Evolutionary conservation across 2,888 invertebrate species (phyloP).

Genomic region (Sesamia inferens): DNA sequence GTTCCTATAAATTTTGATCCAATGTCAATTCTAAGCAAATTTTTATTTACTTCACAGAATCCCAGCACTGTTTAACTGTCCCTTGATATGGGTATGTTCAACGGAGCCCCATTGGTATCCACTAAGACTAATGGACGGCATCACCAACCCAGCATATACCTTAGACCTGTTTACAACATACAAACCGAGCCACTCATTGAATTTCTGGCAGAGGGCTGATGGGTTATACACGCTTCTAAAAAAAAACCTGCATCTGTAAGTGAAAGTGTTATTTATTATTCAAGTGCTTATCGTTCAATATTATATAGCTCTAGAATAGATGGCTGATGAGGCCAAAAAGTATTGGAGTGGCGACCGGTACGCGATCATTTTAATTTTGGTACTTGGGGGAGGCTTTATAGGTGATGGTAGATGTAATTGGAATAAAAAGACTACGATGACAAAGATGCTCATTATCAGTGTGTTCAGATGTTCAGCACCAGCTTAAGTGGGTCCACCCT

Average conservation of each 20-base stretch:
- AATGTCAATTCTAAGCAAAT: neutral
- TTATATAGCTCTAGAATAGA: neutral
- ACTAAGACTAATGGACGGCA: conserved; percentile 74
- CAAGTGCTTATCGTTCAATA: neutral
- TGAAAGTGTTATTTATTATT: conserved; percentile 2
- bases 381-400: too few species aligned
- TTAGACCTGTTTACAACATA: conserved; percentile 73
- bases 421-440: too few species aligned
- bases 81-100: conserved; percentile 77
- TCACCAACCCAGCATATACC: conserved; percentile 77
- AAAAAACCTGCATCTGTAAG: conserved; percentile 70
- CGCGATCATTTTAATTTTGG: too few species aligned
- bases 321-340: too few species aligned
- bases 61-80: conserved; percentile 76
- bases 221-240: conserved; percentile 70
- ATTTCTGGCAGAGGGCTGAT: conserved; percentile 69
- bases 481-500: too few species aligned
- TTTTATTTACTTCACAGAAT: conserved; percentile 68
- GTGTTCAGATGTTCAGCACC: too few species aligned
- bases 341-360: too few species aligned
- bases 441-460: too few species aligned
- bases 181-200: conserved; percentile 67
- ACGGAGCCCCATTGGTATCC: conserved; percentile 79
- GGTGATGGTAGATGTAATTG: too few species aligned
- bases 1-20: neutral